phyloP scores from a whole-genome alignment of 2,797 vertebrate species.

The Takifugu rubripes region DNA sequence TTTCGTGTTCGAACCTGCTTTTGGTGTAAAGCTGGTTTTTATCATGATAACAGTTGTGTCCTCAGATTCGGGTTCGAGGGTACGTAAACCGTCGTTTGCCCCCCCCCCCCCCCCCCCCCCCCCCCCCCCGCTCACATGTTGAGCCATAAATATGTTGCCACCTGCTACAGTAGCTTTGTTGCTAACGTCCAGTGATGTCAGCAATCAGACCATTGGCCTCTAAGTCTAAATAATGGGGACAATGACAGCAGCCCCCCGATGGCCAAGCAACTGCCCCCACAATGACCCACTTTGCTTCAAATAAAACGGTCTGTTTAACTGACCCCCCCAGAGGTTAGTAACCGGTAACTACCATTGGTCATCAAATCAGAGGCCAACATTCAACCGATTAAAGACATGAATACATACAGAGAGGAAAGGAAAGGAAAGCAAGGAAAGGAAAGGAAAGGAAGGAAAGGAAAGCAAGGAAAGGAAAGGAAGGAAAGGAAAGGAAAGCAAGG shows the following conservation, averaged over 20 bases:
- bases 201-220: too few relatives aligned
- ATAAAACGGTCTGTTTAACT: conserved; percentile 15
- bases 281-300: conserved; percentile 2
- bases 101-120: too few relatives aligned
- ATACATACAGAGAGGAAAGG: not conserved
- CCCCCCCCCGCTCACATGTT: too few relatives aligned
- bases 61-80: too few relatives aligned
- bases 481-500: not conserved
- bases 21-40: too few relatives aligned
- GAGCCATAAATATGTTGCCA: too few relatives aligned
- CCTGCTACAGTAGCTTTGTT: too few relatives aligned
- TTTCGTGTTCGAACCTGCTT: too few relatives aligned
- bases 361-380: too few relatives aligned
- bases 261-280: not conserved
- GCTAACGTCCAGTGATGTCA: too few relatives aligned
- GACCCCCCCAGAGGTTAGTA: conserved; percentile 42
- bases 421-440: not conserved
- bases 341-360: conserved; percentile 11
- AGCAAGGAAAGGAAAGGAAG: not conserved
- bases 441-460: not conserved
- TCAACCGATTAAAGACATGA: not conserved
- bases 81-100: too few relatives aligned
- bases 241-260: not conserved
- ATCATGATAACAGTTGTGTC: too few relatives aligned
- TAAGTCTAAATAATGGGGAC: not conserved